These are phyloP conservation scores for Actinia equina DNA, from an alignment of 64 coral and sea anemone species.

Conservation along the genomic window DNA sequence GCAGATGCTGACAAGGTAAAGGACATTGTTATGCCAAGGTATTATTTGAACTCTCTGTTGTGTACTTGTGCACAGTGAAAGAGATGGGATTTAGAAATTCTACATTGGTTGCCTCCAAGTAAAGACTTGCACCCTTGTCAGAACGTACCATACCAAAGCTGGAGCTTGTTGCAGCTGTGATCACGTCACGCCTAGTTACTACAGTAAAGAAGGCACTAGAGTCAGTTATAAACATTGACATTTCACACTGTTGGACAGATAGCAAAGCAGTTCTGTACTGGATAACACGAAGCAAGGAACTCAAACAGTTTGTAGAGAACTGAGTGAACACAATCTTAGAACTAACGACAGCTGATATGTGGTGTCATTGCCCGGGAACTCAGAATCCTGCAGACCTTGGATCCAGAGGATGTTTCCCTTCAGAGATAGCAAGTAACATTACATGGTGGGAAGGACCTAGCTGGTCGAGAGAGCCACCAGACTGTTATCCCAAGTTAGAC, in stretches of 20 bases:
- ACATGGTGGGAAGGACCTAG: slow-evolving; percentile 36
- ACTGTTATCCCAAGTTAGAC: slow-evolving; percentile 27
- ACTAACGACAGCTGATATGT: slow-evolving; percentile 26
- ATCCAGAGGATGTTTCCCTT: slow-evolving; percentile 17
- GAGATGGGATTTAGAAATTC: background rate
- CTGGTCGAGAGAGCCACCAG: background rate
- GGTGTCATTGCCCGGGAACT: slow-evolving; percentile 31
- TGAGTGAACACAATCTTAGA: slow-evolving; percentile 21
- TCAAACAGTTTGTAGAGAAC: slow-evolving; percentile 62
- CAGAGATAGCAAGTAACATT: background rate
- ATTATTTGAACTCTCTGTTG: slow-evolving; percentile 22
- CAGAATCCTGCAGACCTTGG: slow-evolving; percentile 45
- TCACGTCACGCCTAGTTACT: slow-evolving; percentile 22
- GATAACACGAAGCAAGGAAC: slow-evolving; percentile 26
- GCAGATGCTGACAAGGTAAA: background rate
- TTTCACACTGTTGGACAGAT: slow-evolving; percentile 23
- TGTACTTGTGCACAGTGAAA: slow-evolving; percentile 4
- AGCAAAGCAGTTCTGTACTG: slow-evolving; percentile 46
- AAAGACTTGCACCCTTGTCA: slow-evolving; percentile 38
- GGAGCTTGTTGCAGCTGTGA: slow-evolving; percentile 46
- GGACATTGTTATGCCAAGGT: background rate
- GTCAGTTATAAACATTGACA: background rate
- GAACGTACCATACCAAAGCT: slow-evolving; percentile 28
- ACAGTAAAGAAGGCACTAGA: slow-evolving; percentile 32
- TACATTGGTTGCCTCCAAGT: slow-evolving; percentile 7